phyloP scores from a whole-genome alignment of 2,113 vertebrate species.

The Rafetus swinhoei region DNA sequence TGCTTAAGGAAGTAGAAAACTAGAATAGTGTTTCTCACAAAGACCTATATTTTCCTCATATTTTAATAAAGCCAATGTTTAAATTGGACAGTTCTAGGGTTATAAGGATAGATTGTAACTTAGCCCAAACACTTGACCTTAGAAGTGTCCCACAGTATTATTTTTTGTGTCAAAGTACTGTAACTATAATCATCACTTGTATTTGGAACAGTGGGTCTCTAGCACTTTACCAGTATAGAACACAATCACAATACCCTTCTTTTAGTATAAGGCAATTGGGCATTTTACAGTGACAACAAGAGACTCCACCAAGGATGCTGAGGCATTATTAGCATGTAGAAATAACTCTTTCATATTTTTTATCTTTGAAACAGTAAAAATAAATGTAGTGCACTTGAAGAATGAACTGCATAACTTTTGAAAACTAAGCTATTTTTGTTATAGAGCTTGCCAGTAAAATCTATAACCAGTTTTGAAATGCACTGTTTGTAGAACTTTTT shows the following conservation, averaged over 20 bases:
- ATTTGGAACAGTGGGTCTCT: background rate
- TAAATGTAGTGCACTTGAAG: background rate
- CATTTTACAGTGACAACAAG: conserved; percentile 15
- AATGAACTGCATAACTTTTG: background rate
- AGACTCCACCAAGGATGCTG: background rate
- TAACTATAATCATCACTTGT: background rate
- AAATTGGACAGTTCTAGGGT: background rate
- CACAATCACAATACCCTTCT: background rate
- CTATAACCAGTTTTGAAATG: background rate
- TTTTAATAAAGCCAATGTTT: background rate
- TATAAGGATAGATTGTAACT: background rate
- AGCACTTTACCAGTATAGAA: background rate
- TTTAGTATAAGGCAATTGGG: background rate
- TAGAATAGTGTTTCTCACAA: background rate
- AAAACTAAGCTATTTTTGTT: background rate
- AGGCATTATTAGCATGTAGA: background rate
- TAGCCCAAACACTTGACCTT: background rate
- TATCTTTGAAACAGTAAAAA: background rate
- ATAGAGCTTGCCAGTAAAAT: background rate
- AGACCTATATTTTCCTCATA: background rate
- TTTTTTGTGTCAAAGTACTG: background rate
- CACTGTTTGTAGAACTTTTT: background rate
- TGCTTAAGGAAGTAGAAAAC: background rate
- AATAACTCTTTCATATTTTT: background rate
- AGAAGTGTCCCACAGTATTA: background rate